These are phyloP conservation scores for Sanderia malayensis DNA, from an alignment of 30 jellyfish, hydroid and myxozoan genomes.

Conservation along the genomic window DNA sequence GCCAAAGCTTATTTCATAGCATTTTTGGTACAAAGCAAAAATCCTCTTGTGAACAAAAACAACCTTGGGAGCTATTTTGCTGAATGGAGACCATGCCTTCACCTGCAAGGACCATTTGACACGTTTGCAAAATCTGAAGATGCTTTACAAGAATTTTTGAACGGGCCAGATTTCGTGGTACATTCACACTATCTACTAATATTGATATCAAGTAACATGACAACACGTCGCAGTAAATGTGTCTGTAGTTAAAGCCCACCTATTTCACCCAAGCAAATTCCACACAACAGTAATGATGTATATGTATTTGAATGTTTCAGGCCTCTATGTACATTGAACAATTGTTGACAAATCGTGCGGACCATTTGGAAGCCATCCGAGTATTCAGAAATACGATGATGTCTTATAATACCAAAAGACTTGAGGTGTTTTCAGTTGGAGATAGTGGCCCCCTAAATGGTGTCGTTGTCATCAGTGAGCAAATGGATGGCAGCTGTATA, in stretches of 20 bases:
- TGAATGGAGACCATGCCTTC: constrained; percentile 42
- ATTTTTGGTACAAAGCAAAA: constrained; percentile 15
- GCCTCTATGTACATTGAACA: constrained; percentile 45
- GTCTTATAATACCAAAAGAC: constrained; percentile 27
- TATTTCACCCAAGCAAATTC: too few relatives aligned
- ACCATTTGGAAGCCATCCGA: constrained; percentile 26
- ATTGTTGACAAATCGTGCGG: constrained; percentile 49
- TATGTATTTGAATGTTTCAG: constrained; percentile 13
- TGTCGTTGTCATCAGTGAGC: constrained; percentile 32
- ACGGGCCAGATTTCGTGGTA: constrained; percentile 44
- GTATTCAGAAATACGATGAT: constrained; percentile 39
- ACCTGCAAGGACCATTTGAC: constrained; percentile 46
- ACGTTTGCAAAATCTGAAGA: constrained; percentile 12
- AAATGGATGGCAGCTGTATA: constrained; percentile 31
- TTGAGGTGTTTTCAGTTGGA: constrained; percentile 34
- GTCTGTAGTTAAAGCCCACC: too few relatives aligned
- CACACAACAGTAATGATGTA: too few relatives aligned
- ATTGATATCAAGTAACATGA: too few relatives aligned
- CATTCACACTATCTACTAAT: too few relatives aligned
- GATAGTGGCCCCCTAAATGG: constrained; percentile 50
- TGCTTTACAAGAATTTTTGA: constrained; percentile 23
- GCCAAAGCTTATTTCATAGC: constrained; percentile 25
- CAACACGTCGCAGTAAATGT: too few relatives aligned
- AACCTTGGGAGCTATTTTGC: constrained; percentile 39
- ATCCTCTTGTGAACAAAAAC: constrained; percentile 42